Conservation (phyloP, 2,888 invertebrate species). For the Nowickia ferox region DNA sequence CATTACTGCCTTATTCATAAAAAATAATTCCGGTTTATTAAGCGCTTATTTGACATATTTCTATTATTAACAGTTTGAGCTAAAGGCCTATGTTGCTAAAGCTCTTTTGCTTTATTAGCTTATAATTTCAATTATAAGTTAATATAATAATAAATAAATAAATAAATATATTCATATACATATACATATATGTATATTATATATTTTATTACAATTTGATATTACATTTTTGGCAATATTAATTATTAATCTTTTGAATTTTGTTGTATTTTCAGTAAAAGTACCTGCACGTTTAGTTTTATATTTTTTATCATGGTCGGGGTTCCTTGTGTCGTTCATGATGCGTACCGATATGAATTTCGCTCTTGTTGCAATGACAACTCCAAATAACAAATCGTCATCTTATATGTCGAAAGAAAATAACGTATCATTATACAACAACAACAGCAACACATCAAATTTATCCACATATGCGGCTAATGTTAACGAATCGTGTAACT, state of each 20-base stretch:
- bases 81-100: no score
- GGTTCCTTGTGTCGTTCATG: slow-evolving; percentile 90
- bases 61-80: no score
- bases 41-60: no score
- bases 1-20: no score
- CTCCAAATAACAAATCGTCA: slow-evolving; percentile 46
- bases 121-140: no score
- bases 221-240: not conserved
- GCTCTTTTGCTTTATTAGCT: no score
- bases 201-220: not conserved
- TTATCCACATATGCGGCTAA: slow-evolving; percentile 7
- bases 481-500: slow-evolving; percentile 17
- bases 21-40: no score
- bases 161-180: no score
- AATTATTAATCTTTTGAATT: not conserved
- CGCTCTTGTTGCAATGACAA: slow-evolving; percentile 88
- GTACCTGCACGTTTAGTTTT: slow-evolving; percentile 88
- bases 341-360: slow-evolving; percentile 90
- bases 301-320: slow-evolving; percentile 89
- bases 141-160: no score
- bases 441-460: not conserved
- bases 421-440: not conserved
- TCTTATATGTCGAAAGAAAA: slow-evolving; percentile 58
- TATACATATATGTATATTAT: no score
- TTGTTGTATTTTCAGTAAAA: slow-evolving; percentile 75